Base-by-base conservation (phyloP, 2,113 vertebrate genomes). In the Nothocercus nigrocapillus region DNA sequence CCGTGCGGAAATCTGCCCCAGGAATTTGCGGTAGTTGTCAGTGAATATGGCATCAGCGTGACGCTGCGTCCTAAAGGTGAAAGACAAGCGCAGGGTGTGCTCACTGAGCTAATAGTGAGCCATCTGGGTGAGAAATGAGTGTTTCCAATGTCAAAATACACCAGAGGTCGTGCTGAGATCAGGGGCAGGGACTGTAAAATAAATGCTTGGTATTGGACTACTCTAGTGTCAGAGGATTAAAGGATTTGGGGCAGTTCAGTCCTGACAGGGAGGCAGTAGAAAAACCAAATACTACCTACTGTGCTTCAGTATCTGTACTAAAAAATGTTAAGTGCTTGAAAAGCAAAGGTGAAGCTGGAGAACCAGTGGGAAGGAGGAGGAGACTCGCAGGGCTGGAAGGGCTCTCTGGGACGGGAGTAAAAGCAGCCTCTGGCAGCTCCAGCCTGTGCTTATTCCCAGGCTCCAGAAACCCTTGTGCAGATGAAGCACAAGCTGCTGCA, bases 31-130 rank as follows among this genome's bases (percentile, higher is more conserved):
- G 97, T 99, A 99, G 94, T 98, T 98, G 96, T 99, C 99, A 1
- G 98, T 99, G 92, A 99, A 99, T 95, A 99, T 98, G 96, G 99
- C 99, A 3, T 99, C 99, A 5, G 99, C 99, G 0, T 99, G 98
- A 81, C 99, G 98, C 75, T 97, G 98, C 45, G 93, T 97, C 97
- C 99, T 99, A 75, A 38, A 47, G 88, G 51, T 40, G 76, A 68
- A 58, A 94, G 61, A 87, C 72, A 91, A 85, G 62, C 59, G 70
- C 17, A n/a, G 13, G 44, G 0, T 11, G 47, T 17, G 79, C 45
- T 45, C 47, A 58, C 16, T 56, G 79, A 93, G 85, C 61, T 45
- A 9, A 1, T 38, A 47, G 1, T 0, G n/a, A 54, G 4, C n/a
- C 17, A 32, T 62, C 62, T 36, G 18, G 44, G 32, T 22, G 66